Evolutionary conservation across 2,797 vertebrate species (phyloP), one percentile per base, ranked within the genome.

Genomic region (Sitta carolinensis): DNA sequence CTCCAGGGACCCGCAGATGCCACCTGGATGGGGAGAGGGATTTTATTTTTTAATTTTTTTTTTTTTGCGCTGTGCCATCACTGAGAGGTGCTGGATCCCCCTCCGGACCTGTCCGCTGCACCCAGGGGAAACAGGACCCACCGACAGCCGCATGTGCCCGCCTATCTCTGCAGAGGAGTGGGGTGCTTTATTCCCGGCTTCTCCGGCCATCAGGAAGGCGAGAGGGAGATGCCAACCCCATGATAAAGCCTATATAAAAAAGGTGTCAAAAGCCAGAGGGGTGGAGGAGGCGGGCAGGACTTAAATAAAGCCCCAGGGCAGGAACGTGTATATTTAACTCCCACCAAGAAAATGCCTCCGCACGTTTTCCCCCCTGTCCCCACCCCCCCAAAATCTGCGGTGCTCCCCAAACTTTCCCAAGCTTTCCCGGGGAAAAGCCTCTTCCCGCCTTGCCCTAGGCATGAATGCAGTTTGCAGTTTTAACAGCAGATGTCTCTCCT

Each of bases 401-500:
- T 7, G n/a, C 27, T 84, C 87, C 91, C 94, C 82, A 40, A 95
- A 95, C 89, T 94, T 95, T 81, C 52, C 77, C 68, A 29, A 59
- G 90, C 74, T 93, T 95, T 95, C 80, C 88, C 1, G 9, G 67
- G 64, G 55, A 95, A 85, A 80, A 94, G 51, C 88, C 87, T 96
- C 92, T 91, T 95, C 87, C 89, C 16, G 54, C 80, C 84, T 84
- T 72, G 95, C 94, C 94, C 69, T 83, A 89, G 94, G 94, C 91
- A 94, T 70, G 96, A 98, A 98, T 98, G 98, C 98, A 98, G 98
- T 98, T 98, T 98, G 96, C 98, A 97, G 97, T 98, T 98, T 98
- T 98, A 98, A 98, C 98, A 98, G 98, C 98, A 98, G 98, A 98
- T 98, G 98, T 98, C 98, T 98, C 98, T 98, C 97, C 98, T 98